Percentiles rank a stretch among this genome's conserved stretches.
phyloP scores from a whole-genome alignment of 2,113 vertebrate species.

The Mystacornis crossleyi region DNA sequence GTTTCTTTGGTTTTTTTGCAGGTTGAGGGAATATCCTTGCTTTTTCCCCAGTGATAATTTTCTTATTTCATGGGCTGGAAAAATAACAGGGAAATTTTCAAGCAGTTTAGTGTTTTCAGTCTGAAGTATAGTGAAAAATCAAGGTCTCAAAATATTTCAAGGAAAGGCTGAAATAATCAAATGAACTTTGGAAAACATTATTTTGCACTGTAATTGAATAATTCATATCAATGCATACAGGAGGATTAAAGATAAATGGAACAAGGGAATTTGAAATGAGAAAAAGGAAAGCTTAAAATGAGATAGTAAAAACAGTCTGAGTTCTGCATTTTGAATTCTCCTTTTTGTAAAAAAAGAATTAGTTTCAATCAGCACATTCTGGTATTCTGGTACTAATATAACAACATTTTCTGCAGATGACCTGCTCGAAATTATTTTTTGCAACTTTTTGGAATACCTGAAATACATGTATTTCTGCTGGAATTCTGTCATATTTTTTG shows the following conservation, averaged over 20 bases:
- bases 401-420: not conserved
- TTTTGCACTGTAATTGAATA: conserved; percentile 2
- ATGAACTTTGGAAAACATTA: not conserved
- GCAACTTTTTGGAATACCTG: not conserved
- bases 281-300: not conserved
- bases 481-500: not conserved
- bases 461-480: not conserved
- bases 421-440: not conserved
- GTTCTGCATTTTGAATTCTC: not conserved
- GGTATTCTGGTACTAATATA: not conserved
- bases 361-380: not conserved
- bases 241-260: not conserved
- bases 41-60: not conserved
- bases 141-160: not conserved
- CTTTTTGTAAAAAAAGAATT: not conserved
- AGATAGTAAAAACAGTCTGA: not conserved
- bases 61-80: not conserved
- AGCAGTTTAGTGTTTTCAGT: not conserved
- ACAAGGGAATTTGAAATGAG: not conserved
- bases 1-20: not conserved
- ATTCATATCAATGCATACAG: not conserved
- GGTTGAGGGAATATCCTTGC: not conserved
- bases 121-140: not conserved
- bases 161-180: not conserved
- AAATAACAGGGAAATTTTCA: not conserved